phyloP scores from a whole-genome alignment of 2,797 vertebrate genomes.

The Chaunax sp. region DNA sequence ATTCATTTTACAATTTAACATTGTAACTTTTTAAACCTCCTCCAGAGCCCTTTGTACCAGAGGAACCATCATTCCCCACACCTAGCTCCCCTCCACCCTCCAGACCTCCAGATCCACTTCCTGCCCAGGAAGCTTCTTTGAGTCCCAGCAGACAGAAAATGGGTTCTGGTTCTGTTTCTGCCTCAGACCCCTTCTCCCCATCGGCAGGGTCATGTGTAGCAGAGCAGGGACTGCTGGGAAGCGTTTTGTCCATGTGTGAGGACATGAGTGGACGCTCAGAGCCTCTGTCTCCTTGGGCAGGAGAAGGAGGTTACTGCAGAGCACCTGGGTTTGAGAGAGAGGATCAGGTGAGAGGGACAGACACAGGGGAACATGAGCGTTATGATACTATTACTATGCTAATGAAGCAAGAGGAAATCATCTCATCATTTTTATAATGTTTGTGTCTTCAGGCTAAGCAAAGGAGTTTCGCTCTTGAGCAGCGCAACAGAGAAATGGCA shows the following conservation, averaged over 20 bases:
- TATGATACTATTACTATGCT: too few relatives aligned
- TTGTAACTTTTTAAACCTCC: background rate
- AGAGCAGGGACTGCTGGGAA: conserved; percentile 90
- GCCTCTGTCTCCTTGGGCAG: conserved; percentile 84
- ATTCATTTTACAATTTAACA: background rate
- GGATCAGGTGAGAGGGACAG: conserved; percentile 89
- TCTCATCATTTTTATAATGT: background rate
- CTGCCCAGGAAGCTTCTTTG: conserved; percentile 85
- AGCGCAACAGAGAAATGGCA: conserved; percentile 89
- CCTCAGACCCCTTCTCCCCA: conserved; percentile 81
- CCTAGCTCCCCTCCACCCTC: conserved; percentile 83
- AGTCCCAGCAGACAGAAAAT: conserved; percentile 77
- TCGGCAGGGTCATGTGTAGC: conserved; percentile 84
- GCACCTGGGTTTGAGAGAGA: conserved; percentile 98
- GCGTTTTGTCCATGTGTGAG: conserved; percentile 86
- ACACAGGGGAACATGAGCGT: conserved; percentile 37
- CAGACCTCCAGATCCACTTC: conserved; percentile 72
- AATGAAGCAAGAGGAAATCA: background rate
- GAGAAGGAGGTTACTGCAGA: conserved; percentile 91
- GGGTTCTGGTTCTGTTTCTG: conserved; percentile 39
- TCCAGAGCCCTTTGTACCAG: conserved; percentile 88
- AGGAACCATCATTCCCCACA: conserved; percentile 87
- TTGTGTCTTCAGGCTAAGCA: conserved; percentile 88
- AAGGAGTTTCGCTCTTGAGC: conserved; percentile 90
- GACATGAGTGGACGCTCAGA: conserved; percentile 85